Evolutionary conservation across 2,888 invertebrate genomes (phyloP), one percentile per base, ranked within the genome.

Genomic region (Drosophila suboccidentalis): DNA sequence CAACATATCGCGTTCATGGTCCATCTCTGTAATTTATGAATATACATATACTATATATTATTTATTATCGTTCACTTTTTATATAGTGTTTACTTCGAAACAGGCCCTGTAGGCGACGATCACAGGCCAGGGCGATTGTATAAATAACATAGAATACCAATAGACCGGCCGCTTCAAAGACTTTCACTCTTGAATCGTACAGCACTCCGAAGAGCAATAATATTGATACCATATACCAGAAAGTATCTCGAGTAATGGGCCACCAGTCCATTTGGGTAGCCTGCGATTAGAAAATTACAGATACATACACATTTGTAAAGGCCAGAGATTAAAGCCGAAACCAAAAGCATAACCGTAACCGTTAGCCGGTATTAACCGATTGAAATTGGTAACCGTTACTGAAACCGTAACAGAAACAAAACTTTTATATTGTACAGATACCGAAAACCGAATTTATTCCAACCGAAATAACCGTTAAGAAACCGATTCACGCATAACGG

Each of bases 211-310:
- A 59, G 0, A 88, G 70, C 1, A n/a, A 0, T 0, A 9, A 0
- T 2, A 84, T 60, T 6, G 84, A 51, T 11, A 72, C 0, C 1
- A 78, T 3, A 54, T 80, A 84, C 84, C 84, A 84, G 0, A 58
- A 1, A 1, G 34, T 51, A 51, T 84, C 84, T n/a, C 84, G 53
- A 1, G 78, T 58, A 4, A 88, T 49, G 4, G 84, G 88, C 88
- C 89, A 84, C 88, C 86, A 84, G 13, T 73, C 70, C 50, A 84
- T 22, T 13, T 68, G 38, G 0, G 13, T 9, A 9, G 32, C 0
- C 80, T 75, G 49, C 29, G 26, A n/a, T 4, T 2, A 1, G 5
- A 10, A 15, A 26, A 22, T 29, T n/a, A 34, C 34, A 34, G 10
- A 1, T 10, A 11, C 34, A 1, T 10, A 11, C 34, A 34, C 1